Conservation (phyloP, 2,113 vertebrate genomes). For the Alethe castanea region DNA sequence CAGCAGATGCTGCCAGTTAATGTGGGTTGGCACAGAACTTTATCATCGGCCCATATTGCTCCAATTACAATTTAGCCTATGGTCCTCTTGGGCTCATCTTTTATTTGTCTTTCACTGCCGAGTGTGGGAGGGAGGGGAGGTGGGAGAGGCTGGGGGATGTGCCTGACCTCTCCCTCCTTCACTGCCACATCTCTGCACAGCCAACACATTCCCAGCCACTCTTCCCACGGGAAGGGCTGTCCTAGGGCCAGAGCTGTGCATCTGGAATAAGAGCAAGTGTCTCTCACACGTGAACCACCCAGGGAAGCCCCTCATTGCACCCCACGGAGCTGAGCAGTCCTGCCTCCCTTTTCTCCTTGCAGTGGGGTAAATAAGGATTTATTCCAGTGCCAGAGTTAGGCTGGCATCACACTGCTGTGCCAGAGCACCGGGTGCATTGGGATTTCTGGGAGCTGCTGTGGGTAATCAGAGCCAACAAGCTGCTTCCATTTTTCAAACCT, state of each 20-base stretch:
- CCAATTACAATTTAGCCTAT: conserved; percentile 71
- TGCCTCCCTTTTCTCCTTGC: not conserved
- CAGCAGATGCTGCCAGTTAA: conserved; percentile 74
- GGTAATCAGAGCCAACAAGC: not conserved
- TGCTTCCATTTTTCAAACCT: not conserved
- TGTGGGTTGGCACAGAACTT: conserved; percentile 60
- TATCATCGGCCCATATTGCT: conserved; percentile 67
- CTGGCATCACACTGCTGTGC: not conserved
- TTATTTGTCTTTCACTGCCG: not conserved
- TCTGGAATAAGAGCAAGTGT: not conserved
- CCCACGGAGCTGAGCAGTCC: not conserved
- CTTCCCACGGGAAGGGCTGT: not conserved
- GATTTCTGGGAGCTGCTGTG: not conserved
- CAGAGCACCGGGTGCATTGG: rapidly evolving
- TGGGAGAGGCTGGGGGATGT: not conserved
- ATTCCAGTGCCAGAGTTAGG: rapidly evolving
- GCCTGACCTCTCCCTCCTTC: not conserved
- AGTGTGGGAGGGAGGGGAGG: not conserved
- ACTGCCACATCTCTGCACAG: not conserved
- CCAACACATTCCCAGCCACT: rapidly evolving
- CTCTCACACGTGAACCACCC: rapidly evolving
- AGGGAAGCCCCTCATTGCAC: not conserved
- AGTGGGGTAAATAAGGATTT: not conserved
- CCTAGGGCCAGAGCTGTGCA: not conserved
- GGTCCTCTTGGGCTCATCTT: conserved; percentile 48